Evolutionary conservation across 2,113 vertebrate species (phyloP).

Genomic region (Poeciliopsis turrubarensis): DNA sequence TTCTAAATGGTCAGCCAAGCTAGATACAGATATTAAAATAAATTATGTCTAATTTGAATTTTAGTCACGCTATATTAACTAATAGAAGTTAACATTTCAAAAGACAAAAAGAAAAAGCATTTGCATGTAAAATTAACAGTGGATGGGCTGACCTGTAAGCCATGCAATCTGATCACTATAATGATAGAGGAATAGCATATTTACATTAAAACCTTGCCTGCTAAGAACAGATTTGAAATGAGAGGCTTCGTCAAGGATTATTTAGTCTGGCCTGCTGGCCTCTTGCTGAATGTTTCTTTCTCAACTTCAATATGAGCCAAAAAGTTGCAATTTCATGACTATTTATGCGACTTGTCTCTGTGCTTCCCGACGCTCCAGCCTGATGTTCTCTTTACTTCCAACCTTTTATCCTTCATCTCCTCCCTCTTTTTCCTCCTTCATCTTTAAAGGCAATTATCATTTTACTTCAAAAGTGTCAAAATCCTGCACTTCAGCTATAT

Average conservation of each 20-base stretch:
- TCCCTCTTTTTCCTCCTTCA: conserved; percentile 73
- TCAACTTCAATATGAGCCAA: conserved; percentile 94
- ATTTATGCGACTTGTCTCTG: conserved; percentile 91
- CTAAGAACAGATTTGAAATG: conserved; percentile 99
- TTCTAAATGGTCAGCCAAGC: conserved; percentile 98
- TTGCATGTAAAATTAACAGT: conserved; percentile 99
- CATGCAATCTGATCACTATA: conserved; percentile 98
- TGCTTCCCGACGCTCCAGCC: conserved; percentile 81
- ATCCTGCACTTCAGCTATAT: conserved; percentile 70
- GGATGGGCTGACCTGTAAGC: conserved; percentile 98
- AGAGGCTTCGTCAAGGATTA: conserved; percentile 99
- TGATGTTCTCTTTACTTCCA: conserved; percentile 82
- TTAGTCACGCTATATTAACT: conserved; percentile 99
- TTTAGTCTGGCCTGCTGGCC: conserved; percentile 99
- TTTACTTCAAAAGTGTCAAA: conserved; percentile 74
- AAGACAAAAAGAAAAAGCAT: conserved; percentile 91
- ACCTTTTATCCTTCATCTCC: conserved; percentile 84
- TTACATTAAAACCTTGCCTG: conserved; percentile 99
- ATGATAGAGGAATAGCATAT: conserved; percentile 99
- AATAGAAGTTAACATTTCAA: conserved; percentile 99
- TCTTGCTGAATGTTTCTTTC: conserved; percentile 91
- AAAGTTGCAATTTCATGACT: conserved; percentile 99
- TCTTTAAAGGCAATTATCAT: conserved; percentile 85
- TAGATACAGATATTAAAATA: conserved; percentile 99
- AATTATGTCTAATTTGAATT: conserved; percentile 99